These are phyloP conservation scores for Indri indri DNA, from an alignment of 2,113 vertebrate species.

Conservation along the genomic window DNA sequence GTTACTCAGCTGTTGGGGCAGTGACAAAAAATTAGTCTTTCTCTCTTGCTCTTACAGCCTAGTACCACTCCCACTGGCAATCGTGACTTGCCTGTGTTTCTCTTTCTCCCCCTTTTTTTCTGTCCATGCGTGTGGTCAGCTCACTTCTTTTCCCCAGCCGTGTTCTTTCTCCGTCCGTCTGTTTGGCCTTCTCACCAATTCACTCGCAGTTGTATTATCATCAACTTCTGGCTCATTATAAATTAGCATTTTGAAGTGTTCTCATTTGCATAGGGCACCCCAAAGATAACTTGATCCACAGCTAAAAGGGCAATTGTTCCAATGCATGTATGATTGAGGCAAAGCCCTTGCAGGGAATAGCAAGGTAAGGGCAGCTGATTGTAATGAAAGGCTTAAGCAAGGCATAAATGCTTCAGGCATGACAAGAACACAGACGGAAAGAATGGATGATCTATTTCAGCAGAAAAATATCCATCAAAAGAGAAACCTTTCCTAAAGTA, in stretches of 20 bases:
- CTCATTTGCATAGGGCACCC: constrained; percentile 69
- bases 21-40: background rate
- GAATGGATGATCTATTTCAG: constrained; percentile 25
- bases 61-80: background rate
- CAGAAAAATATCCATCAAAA: constrained; percentile 27
- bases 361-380: constrained; percentile 59
- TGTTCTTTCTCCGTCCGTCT: background rate
- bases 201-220: background rate
- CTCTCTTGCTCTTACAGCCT: background rate
- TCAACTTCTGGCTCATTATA: constrained; percentile 46
- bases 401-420: background rate
- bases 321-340: constrained; percentile 49
- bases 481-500: constrained; percentile 10
- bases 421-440: constrained; percentile 26
- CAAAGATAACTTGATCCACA: constrained; percentile 58
- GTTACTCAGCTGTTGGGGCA: background rate
- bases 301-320: constrained; percentile 55
- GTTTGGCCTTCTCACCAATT: constrained; percentile 18
- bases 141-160: background rate
- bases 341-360: constrained; percentile 25
- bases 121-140: background rate
- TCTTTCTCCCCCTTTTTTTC: background rate
- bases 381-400: constrained; percentile 56
- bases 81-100: background rate
- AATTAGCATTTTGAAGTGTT: constrained; percentile 68